Base-by-base conservation (phyloP, 2,797 vertebrate genomes). In the Argyrosomus regius region DNA sequence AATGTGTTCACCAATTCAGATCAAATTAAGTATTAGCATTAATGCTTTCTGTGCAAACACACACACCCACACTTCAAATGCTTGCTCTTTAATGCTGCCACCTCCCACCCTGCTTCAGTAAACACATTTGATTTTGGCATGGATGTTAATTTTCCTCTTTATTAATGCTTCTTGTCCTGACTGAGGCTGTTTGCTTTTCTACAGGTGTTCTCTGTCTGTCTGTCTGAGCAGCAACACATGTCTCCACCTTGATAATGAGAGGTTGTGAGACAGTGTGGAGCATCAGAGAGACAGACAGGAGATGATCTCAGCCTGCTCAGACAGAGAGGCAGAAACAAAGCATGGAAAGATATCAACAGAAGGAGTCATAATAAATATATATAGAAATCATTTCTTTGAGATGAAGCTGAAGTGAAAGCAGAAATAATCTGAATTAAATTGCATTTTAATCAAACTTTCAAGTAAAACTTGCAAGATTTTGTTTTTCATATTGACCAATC, bases 191-290 rank as follows among this genome's bases (percentile, higher is more conserved):
- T 89, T 84, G 83, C 82, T 84, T 46, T 90, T 20, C 73, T 63
- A 85, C 94, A 94, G 92, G 89, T 95, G 92, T 81, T 89, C 81
- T 83, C 74, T 80, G 76, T 45, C 79, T 28, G 53, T 76, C 77
- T 39, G 35, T 39, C 35, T 39, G 8, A 39, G 35, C 35, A 39
- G 35, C 35, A 39, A 39, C 35, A 39, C 35, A 22, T 22, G 35
- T 39, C 35, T 39, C 35, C 35, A 39, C 35, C 35, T 39, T 39
- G 35, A 39, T 39, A 39, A 39, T 39, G 35, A 39, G 35, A 39
- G 35, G 35, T 9, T 9, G 35, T 39, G 35, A 39, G 35, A 39
- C 35, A 39, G 35, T 39, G 35, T 39, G 35, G 35, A 39, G 35
- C 35, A 39, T 39, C 35, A 39, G 35, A 39, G 35, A 39, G 8